Evolutionary conservation across 2,113 vertebrate species (phyloP).

Genomic region (Aptenodytes patagonicus): DNA sequence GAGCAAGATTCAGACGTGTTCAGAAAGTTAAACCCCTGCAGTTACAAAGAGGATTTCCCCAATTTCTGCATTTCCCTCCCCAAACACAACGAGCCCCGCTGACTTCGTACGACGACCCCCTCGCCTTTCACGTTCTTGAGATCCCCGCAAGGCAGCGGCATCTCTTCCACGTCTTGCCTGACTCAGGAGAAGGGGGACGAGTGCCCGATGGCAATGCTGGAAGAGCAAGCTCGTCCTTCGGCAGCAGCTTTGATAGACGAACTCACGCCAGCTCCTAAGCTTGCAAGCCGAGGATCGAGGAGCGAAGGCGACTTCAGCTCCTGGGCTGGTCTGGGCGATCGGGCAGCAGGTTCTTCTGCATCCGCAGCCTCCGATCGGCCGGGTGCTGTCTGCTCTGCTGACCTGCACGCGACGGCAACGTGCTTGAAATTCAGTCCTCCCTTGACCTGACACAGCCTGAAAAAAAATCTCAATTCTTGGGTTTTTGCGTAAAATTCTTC

Average conservation of each 20-base stretch:
- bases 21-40: background rate
- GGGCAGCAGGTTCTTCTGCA: background rate
- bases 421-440: background rate
- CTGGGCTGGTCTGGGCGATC: background rate
- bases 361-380: rapidly evolving
- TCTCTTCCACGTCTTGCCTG: background rate
- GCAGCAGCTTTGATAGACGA: background rate
- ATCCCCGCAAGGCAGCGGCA: background rate
- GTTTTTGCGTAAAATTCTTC: background rate
- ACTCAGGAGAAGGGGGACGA: rapidly evolving
- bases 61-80: background rate
- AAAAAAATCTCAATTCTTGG: background rate
- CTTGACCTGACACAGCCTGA: background rate
- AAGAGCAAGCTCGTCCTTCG: background rate
- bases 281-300: background rate
- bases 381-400: background rate
- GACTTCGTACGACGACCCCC: rapidly evolving
- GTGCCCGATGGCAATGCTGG: rapidly evolving
- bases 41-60: background rate
- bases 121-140: background rate
- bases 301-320: background rate
- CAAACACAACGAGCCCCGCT: rapidly evolving
- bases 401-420: rapidly evolving
- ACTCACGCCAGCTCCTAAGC: too few relatives aligned
- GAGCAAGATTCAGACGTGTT: rapidly evolving